Evolutionary conservation across 2,113 vertebrate species (phyloP).

Genomic region (Chloropsis hardwickii): DNA sequence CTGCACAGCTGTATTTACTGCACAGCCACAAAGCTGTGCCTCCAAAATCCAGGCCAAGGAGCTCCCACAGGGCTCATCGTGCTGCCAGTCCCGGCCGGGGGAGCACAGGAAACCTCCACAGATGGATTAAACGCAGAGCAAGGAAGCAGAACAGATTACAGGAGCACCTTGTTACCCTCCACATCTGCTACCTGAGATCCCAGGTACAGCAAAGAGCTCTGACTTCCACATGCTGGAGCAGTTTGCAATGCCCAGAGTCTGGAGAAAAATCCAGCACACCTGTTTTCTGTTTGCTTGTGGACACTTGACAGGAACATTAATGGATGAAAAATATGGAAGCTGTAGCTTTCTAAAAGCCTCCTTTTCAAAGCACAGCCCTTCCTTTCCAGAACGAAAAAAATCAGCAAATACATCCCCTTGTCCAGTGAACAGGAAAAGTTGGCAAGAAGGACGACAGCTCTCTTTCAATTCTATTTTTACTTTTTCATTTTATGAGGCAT

Average conservation of each 20-base stretch:
- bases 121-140: neutral
- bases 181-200: neutral
- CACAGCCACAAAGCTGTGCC: neutral
- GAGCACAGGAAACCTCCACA: neutral
- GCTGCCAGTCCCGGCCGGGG: neutral
- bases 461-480: neutral
- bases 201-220: neutral
- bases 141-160: neutral
- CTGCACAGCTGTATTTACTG: slow-evolving; percentile 25
- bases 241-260: neutral
- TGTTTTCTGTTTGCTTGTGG: neutral
- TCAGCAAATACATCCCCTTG: neutral
- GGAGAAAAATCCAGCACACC: neutral
- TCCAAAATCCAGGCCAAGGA: slow-evolving; percentile 14
- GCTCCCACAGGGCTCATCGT: slow-evolving; percentile 8
- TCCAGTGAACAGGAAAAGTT: neutral
- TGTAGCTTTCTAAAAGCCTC: neutral
- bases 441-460: neutral
- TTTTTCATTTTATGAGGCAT: neutral
- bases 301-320: neutral
- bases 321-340: neutral
- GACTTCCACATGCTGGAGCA: neutral
- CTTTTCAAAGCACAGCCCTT: neutral
- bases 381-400: neutral
- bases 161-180: neutral